A percentile compares a stretch with the other conserved stretches of the same genome.
These are phyloP conservation scores for Pseudococcus jackbeardsleyi DNA, from an alignment of 2,888 invertebrate species.

Conservation along the genomic window DNA sequence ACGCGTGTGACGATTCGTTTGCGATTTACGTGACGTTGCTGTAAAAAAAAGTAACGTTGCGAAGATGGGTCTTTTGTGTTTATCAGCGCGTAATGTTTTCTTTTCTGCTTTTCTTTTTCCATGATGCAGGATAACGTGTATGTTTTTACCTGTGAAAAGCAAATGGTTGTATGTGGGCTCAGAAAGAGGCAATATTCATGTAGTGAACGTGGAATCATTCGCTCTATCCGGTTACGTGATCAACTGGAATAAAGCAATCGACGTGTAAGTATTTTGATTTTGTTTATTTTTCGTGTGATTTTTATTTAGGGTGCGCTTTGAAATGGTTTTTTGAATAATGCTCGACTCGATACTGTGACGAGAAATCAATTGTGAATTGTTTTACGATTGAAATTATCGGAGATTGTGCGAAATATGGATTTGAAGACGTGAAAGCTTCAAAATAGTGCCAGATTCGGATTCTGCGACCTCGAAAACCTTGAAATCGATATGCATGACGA, in stretches of 20 bases:
- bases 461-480: too few relatives aligned
- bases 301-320: too few relatives aligned
- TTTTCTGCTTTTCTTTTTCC: conserved; percentile 66
- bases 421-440: too few relatives aligned
- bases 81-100: conserved; percentile 40
- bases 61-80: background rate
- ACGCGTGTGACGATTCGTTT: conserved; percentile 42
- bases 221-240: conserved; percentile 97
- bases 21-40: background rate
- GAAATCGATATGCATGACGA: too few relatives aligned
- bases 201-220: conserved; percentile 97
- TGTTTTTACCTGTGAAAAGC: conserved; percentile 95
- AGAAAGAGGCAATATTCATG: conserved; percentile 97
- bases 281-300: too few relatives aligned
- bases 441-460: too few relatives aligned
- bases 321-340: too few relatives aligned
- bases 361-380: too few relatives aligned
- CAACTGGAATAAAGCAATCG: conserved; percentile 99
- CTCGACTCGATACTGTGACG: too few relatives aligned
- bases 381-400: too few relatives aligned
- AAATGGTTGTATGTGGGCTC: conserved; percentile 99
- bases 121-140: conserved; percentile 86
- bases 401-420: too few relatives aligned
- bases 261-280: conserved; percentile 84
- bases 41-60: background rate